Evolutionary conservation across 23 tunicate species (phyloP).

Genomic region (Styela plicata): DNA sequence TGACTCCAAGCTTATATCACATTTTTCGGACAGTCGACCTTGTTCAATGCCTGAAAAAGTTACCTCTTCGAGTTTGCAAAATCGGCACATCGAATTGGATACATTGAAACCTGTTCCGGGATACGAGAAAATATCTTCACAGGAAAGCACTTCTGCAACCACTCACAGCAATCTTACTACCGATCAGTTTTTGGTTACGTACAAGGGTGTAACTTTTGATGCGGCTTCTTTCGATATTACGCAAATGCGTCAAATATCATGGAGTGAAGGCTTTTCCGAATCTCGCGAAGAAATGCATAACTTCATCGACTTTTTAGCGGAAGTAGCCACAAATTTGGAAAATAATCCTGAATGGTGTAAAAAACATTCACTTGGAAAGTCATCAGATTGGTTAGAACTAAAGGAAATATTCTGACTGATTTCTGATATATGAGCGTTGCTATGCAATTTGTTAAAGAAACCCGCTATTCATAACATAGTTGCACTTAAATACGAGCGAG

Average conservation of each 20-base stretch:
- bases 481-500: too few species aligned
- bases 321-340: constrained; percentile 22
- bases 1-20: neutral
- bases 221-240: constrained; percentile 37
- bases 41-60: neutral
- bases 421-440: too few species aligned
- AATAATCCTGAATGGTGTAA: constrained; percentile 54
- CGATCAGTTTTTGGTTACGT: constrained; percentile 55
- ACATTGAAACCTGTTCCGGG: neutral
- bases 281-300: constrained; percentile 48
- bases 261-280: constrained; percentile 31
- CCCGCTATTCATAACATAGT: too few species aligned
- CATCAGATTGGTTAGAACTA: constrained; percentile 68
- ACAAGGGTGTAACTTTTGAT: constrained; percentile 60
- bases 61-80: neutral
- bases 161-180: too few species aligned
- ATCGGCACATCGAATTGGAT: neutral
- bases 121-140: constrained; percentile 2
- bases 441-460: too few species aligned
- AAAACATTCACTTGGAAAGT: constrained; percentile 36
- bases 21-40: neutral
- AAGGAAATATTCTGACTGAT: constrained; percentile 13
- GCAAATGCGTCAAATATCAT: constrained; percentile 55
- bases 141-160: too few species aligned
- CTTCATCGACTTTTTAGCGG: constrained; percentile 63